Base-by-base conservation (phyloP, 1,140 invertebrate species). In the Lerema accius region DNA sequence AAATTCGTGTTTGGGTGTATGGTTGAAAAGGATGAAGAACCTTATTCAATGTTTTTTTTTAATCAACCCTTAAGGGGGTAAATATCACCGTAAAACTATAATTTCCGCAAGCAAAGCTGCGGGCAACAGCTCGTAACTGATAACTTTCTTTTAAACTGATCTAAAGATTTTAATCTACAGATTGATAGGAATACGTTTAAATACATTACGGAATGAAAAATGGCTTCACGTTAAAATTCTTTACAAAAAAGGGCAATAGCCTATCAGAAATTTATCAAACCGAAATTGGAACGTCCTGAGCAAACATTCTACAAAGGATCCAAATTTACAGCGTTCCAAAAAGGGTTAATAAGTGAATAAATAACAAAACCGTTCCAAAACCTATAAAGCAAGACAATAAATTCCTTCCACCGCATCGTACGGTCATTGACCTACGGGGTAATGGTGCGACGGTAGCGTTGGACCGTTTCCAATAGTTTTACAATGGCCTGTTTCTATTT, bases 401-500 rank as follows among this genome's bases (percentile, higher is more conserved):
- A 56, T 43, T 11, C 9, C 46, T 9, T 32, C 37, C 4, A 45
- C 39, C n/a, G 53, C 53, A 56, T 43, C 53, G 42, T 43, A 17
- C 53, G 53, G 53, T 14, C 40, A 9, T 42, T 42, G 53, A 56
- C 53, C 53, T n/a, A 37, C 15, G 50, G 50, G 50, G 19, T 56
- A 56, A 56, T 56, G 53, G 42, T 26, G 35, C 35, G 43, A 23
- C 26, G 26, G 40, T 9, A 37, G 23, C 17, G 40, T 56, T 56
- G 53, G 53, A 56, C 43, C 23, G 40, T 28, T 15, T 56, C 53
- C 53, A 56, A 56, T 40, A 56, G 53, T 56, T 53, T 53, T 56
- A 45, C 53, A 55, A 16, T 45, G 15, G 40, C 40, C 40, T 35
- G 53, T 45, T 56, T 56, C 40, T 56, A 45, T 56, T 56, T 56